These are phyloP conservation scores for Morpho deidamia DNA, from an alignment of 2,888 invertebrate genomes.

Conservation along the genomic window DNA sequence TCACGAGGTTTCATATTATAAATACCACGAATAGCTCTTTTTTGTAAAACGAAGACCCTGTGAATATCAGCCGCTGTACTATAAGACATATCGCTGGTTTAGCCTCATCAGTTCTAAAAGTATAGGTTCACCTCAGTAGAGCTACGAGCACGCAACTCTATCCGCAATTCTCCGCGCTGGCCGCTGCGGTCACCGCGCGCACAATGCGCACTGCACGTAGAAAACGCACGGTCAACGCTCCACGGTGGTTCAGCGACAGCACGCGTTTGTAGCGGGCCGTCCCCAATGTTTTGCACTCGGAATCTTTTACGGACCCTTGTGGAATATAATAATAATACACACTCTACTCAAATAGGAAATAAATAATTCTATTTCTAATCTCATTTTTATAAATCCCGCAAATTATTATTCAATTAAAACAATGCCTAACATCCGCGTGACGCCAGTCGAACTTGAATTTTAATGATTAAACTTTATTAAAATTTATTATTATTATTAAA, in stretches of 20 bases:
- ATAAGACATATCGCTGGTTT: neutral
- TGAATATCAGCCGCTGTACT: no score
- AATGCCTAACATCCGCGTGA: neutral
- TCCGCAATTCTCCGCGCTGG: slow-evolving; percentile 18
- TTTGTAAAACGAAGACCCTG: no score
- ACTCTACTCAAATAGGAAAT: neutral
- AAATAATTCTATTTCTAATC: neutral
- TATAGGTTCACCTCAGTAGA: slow-evolving; percentile 30
- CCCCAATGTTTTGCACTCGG: slow-evolving; percentile 41
- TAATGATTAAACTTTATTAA: neutral
- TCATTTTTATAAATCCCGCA: neutral
- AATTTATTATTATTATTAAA: no score
- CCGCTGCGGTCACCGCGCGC: neutral
- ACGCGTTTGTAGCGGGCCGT: slow-evolving; percentile 31
- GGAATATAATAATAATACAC: neutral
- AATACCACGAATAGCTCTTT: no score
- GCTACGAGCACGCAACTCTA: slow-evolving; percentile 33
- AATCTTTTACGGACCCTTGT: slow-evolving; percentile 50
- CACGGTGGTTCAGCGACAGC: slow-evolving; percentile 37
- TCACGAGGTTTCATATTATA: no score
- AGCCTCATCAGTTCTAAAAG: neutral
- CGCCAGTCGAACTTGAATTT: neutral
- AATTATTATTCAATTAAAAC: neutral
- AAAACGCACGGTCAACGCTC: slow-evolving; percentile 27
- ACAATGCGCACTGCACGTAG: slow-evolving; percentile 17